Evolutionary conservation across 1,140 invertebrate species (phyloP).

Genomic region (Papilio polytes): DNA sequence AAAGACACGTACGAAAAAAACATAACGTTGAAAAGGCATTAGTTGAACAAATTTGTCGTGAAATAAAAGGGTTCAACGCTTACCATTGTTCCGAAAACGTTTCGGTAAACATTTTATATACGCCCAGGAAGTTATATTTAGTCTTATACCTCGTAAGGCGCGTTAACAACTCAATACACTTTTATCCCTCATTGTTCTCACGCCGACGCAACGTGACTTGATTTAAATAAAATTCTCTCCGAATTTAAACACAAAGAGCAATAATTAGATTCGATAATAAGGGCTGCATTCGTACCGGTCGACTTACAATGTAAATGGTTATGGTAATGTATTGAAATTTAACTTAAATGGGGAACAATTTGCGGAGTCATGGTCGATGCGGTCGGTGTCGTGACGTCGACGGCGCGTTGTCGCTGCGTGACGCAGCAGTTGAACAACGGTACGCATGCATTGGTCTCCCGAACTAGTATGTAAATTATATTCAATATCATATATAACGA

Average conservation of each 20-base stretch:
- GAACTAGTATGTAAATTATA: slow-evolving; percentile 7
- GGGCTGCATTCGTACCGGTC: slow-evolving; percentile 61
- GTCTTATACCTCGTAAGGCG: slow-evolving; percentile 43
- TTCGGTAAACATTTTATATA: slow-evolving; percentile 42
- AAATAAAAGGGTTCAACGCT: slow-evolving; percentile 41
- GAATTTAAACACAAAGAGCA: slow-evolving; percentile 79
- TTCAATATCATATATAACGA: neutral
- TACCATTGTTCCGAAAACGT: slow-evolving; percentile 41
- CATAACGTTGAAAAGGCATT: slow-evolving; percentile 36
- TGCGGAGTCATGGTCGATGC: slow-evolving; percentile 76
- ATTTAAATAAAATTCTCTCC: slow-evolving; percentile 77
- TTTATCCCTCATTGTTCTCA: slow-evolving; percentile 66
- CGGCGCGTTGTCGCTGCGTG: slow-evolving; percentile 60
- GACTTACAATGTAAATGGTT: slow-evolving; percentile 79
- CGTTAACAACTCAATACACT: slow-evolving; percentile 66
- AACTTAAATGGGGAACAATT: slow-evolving; percentile 79
- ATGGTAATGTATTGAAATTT: slow-evolving; percentile 79
- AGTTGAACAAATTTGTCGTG: slow-evolving; percentile 39
- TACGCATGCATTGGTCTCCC: neutral
- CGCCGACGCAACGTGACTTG: slow-evolving; percentile 67
- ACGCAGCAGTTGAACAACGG: slow-evolving; percentile 61
- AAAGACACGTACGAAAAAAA: slow-evolving; percentile 3
- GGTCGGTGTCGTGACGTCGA: slow-evolving; percentile 57
- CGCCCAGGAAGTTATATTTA: slow-evolving; percentile 34
- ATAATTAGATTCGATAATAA: slow-evolving; percentile 81